Percentiles rank a stretch among this genome's conserved stretches.
Conservation (phyloP, 2,113 vertebrate species). For the Prietella phreatophila region DNA sequence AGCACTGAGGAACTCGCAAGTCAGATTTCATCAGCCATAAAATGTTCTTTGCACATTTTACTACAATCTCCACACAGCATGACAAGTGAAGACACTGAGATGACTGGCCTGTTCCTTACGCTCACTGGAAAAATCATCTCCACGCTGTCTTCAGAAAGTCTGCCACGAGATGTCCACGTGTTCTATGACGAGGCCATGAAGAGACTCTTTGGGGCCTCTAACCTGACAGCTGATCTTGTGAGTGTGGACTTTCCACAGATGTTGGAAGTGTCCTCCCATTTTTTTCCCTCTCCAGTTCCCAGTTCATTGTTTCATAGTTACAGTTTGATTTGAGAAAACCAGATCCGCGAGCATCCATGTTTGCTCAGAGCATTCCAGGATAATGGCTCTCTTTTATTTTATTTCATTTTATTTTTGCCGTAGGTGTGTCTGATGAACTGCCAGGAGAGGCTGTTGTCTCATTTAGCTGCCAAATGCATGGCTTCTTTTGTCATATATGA, state of each 20-base stretch:
- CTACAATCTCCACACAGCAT: neutral
- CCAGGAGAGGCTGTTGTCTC: constrained; percentile 73
- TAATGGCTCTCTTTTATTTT: neutral
- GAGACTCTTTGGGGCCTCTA: constrained; percentile 68
- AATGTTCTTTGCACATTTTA: neutral
- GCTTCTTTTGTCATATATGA: constrained; percentile 74
- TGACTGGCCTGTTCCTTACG: constrained; percentile 73
- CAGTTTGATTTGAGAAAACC: neutral
- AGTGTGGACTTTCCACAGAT: constrained; percentile 51
- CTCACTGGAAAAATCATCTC: constrained; percentile 71
- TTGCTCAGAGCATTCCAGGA: neutral
- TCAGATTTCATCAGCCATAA: constrained; percentile 18
- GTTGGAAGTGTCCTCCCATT: neutral
- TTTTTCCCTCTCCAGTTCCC: neutral
- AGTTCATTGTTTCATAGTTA: constrained; percentile 9
- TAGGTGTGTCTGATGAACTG: constrained; percentile 7
- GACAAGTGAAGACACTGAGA: neutral
- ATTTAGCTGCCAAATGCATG: constrained; percentile 78
- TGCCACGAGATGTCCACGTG: constrained; percentile 20
- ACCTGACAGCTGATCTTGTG: constrained; percentile 78
- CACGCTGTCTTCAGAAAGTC: constrained; percentile 52
- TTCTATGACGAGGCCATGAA: constrained; percentile 66
- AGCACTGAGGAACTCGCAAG: constrained; percentile 27
- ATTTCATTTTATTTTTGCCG: neutral
- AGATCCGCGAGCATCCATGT: neutral